Evolutionary conservation across 2,888 invertebrate species (phyloP), one percentile per base, ranked within the genome.

Genomic region (Tipula unca): DNA sequence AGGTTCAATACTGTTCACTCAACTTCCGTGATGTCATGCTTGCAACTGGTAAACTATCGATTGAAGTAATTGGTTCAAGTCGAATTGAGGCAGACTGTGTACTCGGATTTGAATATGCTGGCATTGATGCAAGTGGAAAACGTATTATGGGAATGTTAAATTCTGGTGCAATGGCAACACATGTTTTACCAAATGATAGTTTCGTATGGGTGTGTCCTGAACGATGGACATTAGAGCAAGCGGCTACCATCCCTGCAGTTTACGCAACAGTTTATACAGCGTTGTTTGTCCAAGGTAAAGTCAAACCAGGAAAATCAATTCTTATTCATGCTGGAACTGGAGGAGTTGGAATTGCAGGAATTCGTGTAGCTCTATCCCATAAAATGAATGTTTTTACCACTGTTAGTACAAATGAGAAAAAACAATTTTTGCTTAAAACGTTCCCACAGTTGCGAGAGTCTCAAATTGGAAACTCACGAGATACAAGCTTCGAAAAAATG

Each of bases 11-110:
- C 89, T 91, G 96, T 0, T 93, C 97, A 0, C 90, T 99, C 14
- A 99, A 99, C 91, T 99, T 98, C 94, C 94, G 97, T 88, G 99
- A 99, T 90, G 92, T 99, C 0, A 98, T 99, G 99, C 92, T 97
- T 0, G 97, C 98, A 0, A 96, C 96, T 0, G 98, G 98, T 1
- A 97, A 97, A 89, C 93, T 99, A 6, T 94, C 96, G 6, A 93
- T 94, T 0, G 98, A 98, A 89, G 93, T 96, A 0, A 94, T 96
- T 0, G 95, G 95, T 0, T 92, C 92, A 36, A 92, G 92, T 0
- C 92, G 95, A n/a, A 89, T 93, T 29, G 91, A 92, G 10, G 93
- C 96, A 87, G 94, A 94, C 87, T 93, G 93, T 87, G 92, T 94
- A 0, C 92, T 94, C 87, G 95, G 95, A 0, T 93, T 95, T 87